Evolutionary conservation across 2,797 vertebrate genomes (phyloP).

Genomic region (Pangasius sanitwongsei): DNA sequence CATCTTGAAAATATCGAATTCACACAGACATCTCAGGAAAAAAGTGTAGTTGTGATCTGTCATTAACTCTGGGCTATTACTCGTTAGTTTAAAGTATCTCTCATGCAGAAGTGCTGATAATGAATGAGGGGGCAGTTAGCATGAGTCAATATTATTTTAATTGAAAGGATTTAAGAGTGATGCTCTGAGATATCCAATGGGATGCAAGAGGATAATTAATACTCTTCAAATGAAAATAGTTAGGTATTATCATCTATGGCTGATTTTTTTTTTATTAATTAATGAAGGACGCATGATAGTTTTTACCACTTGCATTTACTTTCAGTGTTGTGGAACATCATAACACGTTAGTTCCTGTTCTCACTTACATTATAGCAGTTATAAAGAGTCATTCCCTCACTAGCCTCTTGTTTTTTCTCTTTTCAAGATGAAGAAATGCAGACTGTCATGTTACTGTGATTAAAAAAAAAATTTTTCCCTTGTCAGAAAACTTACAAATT

Average conservation of each 20-base stretch:
- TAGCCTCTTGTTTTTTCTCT: too few species aligned
- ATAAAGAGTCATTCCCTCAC: background rate
- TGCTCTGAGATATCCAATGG: background rate
- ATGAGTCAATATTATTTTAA: background rate
- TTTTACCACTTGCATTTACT: background rate
- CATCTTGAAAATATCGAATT: background rate
- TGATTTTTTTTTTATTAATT: background rate
- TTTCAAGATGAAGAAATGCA: background rate
- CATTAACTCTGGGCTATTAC: background rate
- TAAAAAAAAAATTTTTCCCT: background rate
- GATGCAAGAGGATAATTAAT: background rate
- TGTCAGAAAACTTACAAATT: background rate
- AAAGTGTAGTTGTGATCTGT: background rate
- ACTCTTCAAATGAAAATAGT: background rate
- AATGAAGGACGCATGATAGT: background rate
- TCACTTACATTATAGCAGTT: background rate
- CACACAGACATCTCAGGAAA: background rate
- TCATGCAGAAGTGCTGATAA: slow-evolving; percentile 8
- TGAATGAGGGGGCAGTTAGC: background rate
- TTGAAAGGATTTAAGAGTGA: background rate
- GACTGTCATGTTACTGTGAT: background rate
- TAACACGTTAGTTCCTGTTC: background rate
- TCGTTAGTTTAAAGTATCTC: background rate
- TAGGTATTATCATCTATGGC: background rate
- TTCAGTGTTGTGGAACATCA: background rate